phyloP scores from a whole-genome alignment of 2,888 invertebrate genomes.

The Acanthococcus lagerstroemiae region DNA sequence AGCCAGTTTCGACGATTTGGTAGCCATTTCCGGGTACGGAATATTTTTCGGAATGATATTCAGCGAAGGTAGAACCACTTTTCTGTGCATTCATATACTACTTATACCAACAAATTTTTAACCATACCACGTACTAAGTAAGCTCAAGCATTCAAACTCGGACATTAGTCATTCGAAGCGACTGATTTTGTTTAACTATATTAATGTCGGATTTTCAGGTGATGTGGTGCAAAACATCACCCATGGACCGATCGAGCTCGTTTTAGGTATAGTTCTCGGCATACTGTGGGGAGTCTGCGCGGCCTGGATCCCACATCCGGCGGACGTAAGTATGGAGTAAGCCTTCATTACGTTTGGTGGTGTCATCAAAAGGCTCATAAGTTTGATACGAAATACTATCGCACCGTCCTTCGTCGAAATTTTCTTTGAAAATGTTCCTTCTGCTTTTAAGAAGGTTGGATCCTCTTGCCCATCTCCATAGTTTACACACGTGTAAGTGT shows the following conservation, averaged over 20 bases:
- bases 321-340: neutral
- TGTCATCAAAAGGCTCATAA: too few species aligned
- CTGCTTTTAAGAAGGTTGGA: too few species aligned
- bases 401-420: too few species aligned
- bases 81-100: too few species aligned
- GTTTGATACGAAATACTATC: too few species aligned
- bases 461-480: too few species aligned
- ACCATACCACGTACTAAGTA: too few species aligned
- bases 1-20: constrained; percentile 62
- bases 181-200: neutral
- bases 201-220: constrained; percentile 40
- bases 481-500: too few species aligned
- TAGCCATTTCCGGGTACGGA: constrained; percentile 63
- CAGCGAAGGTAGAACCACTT: constrained; percentile 46
- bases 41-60: constrained; percentile 56
- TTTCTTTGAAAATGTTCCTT: neutral
- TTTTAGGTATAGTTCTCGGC: constrained; percentile 52
- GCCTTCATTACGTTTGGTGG: too few species aligned
- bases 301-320: constrained; percentile 52
- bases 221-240: constrained; percentile 45
- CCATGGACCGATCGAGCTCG: constrained; percentile 51
- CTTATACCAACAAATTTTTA: too few species aligned
- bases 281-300: constrained; percentile 49
- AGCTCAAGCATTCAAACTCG: too few species aligned
- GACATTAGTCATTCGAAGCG: neutral